Conservation (phyloP, 2,797 vertebrate species). For the Premnoplex brunnescens region DNA sequence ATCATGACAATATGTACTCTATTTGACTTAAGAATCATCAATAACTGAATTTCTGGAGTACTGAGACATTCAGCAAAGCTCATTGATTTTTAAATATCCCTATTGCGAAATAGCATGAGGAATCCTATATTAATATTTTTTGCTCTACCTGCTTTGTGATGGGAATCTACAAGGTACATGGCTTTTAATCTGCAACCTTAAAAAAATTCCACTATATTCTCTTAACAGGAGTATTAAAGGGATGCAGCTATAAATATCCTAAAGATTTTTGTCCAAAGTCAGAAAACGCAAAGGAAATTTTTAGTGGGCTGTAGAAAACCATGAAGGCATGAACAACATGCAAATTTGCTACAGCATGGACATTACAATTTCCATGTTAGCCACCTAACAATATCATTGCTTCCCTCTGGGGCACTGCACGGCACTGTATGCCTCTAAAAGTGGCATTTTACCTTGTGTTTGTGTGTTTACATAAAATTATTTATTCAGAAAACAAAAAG, state of each 20-base stretch:
- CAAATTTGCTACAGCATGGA: not conserved
- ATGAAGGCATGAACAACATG: not conserved
- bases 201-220: not conserved
- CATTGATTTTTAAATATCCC: not conserved
- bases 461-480: not conserved
- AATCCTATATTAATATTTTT: not conserved
- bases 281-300: not conserved
- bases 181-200: not conserved
- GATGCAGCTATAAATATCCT: not conserved
- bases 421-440: not conserved
- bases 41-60: not conserved
- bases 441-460: not conserved
- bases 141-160: not conserved
- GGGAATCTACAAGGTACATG: not conserved
- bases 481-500: not conserved
- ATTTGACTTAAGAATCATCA: not conserved
- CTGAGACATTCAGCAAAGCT: not conserved
- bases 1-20: not conserved
- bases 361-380: not conserved
- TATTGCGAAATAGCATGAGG: not conserved
- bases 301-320: not conserved
- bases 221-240: not conserved
- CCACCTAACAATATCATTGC: not conserved
- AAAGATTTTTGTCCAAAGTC: not conserved
- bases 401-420: not conserved